phyloP scores from a whole-genome alignment of 2,797 vertebrate genomes.

The Melanotaenia maccullochi region DNA sequence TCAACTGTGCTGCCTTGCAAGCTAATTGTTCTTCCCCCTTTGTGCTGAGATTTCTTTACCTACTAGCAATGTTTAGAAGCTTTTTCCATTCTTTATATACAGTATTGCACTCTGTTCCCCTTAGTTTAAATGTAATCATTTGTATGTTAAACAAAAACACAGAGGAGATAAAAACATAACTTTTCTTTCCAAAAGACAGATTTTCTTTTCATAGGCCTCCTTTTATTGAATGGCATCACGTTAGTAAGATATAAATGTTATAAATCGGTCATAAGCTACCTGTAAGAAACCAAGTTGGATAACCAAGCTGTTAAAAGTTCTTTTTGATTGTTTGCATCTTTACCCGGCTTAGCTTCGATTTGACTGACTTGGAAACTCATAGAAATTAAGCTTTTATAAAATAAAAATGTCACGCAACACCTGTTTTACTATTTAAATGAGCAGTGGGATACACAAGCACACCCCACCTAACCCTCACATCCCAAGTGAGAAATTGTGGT shows the following conservation, averaged over 20 bases:
- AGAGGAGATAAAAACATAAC: neutral
- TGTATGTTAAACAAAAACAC: neutral
- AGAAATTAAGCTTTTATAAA: too few species aligned
- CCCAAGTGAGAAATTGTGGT: too few species aligned
- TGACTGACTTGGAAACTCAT: neutral
- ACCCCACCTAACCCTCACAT: too few species aligned
- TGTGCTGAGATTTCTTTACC: neutral
- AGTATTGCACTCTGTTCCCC: neutral
- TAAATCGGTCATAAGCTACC: neutral
- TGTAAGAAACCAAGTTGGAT: neutral
- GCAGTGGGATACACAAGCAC: too few species aligned
- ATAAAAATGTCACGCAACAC: too few species aligned
- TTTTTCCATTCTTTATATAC: neutral
- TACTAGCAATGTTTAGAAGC: neutral
- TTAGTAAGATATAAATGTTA: neutral
- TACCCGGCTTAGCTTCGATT: neutral
- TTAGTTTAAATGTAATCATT: neutral
- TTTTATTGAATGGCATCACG: neutral
- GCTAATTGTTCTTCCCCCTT: neutral
- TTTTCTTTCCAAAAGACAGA: neutral
- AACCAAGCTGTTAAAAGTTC: neutral
- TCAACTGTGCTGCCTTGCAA: constrained; percentile 13
- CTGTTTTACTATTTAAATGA: neutral
- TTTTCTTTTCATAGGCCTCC: neutral
- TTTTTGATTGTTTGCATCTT: neutral